Percentiles rank a stretch among this genome's conserved stretches.
phyloP scores from a whole-genome alignment of 1,140 invertebrate genomes.

The Agraylea sexmaculata region DNA sequence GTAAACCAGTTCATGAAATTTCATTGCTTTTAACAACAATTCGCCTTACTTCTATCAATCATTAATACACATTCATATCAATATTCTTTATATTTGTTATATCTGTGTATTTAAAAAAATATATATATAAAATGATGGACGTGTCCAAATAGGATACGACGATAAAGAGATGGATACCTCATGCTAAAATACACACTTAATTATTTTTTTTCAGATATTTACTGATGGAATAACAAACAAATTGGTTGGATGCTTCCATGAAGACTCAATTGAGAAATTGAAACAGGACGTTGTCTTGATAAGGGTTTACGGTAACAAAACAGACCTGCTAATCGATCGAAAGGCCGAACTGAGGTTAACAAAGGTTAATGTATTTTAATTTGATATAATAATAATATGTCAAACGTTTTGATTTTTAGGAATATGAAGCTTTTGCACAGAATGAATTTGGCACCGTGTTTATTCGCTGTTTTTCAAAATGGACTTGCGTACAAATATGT shows the following conservation, averaged over 20 bases:
- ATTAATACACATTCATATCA: too few relatives aligned
- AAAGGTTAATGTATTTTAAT: conserved; percentile 27
- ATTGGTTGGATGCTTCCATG: conserved; percentile 60
- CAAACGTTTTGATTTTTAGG: conserved; percentile 37
- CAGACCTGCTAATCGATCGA: conserved; percentile 80
- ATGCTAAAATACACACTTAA: not conserved
- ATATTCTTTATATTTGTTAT: too few relatives aligned
- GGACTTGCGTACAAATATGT: conserved; percentile 89
- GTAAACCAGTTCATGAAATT: too few relatives aligned
- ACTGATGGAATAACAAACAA: conserved; percentile 89
- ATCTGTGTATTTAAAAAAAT: too few relatives aligned
- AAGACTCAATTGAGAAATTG: conserved; percentile 25
- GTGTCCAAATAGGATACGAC: too few relatives aligned
- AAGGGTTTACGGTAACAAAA: conserved; percentile 80
- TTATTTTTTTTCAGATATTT: conserved; percentile 52
- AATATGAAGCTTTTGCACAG: conserved; percentile 57
- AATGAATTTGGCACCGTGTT: conserved; percentile 65
- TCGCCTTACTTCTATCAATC: too few relatives aligned
- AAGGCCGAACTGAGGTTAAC: conserved; percentile 62
- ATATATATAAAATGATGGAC: too few relatives aligned
- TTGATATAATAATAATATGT: conserved; percentile 9
- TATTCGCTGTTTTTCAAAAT: conserved; percentile 90
- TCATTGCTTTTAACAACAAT: not conserved
- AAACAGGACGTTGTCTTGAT: conserved; percentile 65
- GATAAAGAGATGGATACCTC: not conserved